Percentiles rank a stretch among this genome's conserved stretches.
phyloP scores from a whole-genome alignment of 2,113 vertebrate species.

The Pycnonotus jocosus region DNA sequence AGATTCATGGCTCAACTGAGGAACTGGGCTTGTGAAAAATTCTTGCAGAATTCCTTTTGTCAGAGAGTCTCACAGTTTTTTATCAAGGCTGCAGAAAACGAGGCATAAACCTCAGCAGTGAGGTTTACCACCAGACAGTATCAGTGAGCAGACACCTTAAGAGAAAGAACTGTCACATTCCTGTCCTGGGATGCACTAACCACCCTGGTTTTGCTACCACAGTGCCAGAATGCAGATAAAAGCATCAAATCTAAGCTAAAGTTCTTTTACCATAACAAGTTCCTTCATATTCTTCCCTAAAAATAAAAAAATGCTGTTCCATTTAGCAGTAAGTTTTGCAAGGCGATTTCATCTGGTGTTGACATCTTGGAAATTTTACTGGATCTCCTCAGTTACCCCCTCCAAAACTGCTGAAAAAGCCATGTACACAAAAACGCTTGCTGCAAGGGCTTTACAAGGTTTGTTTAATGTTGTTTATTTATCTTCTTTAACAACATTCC shows the following conservation, averaged over 20 bases:
- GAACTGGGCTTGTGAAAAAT: not conserved
- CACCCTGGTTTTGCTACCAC: not conserved
- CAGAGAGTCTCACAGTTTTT: not conserved
- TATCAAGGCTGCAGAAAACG: not conserved
- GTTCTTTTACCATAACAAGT: not conserved
- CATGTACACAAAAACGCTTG: not conserved
- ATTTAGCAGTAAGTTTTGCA: not conserved
- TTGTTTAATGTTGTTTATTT: constrained; percentile 14
- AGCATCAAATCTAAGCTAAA: not conserved
- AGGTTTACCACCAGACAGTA: not conserved
- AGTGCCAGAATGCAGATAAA: not conserved
- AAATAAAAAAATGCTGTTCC: not conserved
- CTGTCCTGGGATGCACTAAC: not conserved
- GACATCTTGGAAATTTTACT: constrained; percentile 9
- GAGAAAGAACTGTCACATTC: not conserved
- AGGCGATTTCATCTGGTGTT: constrained; percentile 9
- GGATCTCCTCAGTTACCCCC: not conserved
- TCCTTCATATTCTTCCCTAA: not conserved
- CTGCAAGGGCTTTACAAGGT: not conserved
- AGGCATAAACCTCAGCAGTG: not conserved
- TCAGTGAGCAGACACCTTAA: not conserved
- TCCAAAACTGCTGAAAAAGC: not conserved
- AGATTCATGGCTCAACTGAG: not conserved
- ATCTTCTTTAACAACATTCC: not conserved
- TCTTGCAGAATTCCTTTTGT: not conserved